Percentiles rank a stretch among this genome's conserved stretches.
phyloP scores from a whole-genome alignment of 2,888 invertebrate genomes.

The Pammene aurita region DNA sequence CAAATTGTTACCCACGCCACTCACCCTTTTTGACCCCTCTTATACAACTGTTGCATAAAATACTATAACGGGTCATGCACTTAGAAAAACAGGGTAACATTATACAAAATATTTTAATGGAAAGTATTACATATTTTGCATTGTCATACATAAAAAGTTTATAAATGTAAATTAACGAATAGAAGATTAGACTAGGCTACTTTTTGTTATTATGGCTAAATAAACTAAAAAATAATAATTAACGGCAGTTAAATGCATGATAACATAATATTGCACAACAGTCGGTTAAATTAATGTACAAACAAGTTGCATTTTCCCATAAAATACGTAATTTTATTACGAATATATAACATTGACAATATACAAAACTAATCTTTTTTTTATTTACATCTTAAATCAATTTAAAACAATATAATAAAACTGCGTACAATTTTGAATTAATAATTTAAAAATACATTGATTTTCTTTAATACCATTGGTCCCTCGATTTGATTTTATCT shows the following conservation, averaged over 20 bases:
- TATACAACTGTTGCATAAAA: no score
- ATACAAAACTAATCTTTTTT: not conserved
- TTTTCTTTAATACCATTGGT: constrained; percentile 6
- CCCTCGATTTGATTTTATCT: constrained; percentile 1
- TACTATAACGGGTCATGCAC: no score
- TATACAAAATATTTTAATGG: not conserved
- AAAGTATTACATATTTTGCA: not conserved
- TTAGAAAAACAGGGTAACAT: no score
- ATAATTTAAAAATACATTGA: not conserved
- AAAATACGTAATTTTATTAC: not conserved
- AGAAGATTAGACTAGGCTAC: not conserved
- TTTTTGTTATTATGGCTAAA: not conserved
- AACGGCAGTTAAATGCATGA: not conserved
- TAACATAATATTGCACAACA: not conserved
- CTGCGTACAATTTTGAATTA: not conserved
- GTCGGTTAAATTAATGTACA: not conserved
- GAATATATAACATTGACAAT: not conserved
- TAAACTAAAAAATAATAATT: not conserved
- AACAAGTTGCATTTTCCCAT: not conserved
- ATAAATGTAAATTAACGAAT: not conserved
- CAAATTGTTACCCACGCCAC: no score
- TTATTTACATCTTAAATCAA: constrained; percentile 4
- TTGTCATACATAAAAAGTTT: not conserved
- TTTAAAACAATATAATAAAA: not conserved
- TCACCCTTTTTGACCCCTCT: no score